Conservation (phyloP, 2,888 invertebrate genomes). For the Polyploca ridens region DNA sequence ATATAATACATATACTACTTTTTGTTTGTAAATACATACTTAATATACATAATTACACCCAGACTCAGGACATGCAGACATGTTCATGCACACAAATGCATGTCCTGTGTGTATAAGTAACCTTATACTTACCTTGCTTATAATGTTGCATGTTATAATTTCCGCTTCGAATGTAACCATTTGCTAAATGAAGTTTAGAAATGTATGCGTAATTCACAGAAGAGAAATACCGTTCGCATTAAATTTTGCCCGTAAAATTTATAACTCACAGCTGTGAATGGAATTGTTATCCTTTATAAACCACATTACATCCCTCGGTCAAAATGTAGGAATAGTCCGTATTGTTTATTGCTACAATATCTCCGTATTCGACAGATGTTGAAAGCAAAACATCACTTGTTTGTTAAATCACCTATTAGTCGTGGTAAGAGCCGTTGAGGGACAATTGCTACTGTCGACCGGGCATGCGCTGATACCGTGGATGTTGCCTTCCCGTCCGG, state of each 20-base stretch:
- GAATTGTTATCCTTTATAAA: conserved; percentile 32
- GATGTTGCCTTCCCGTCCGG: too few species aligned
- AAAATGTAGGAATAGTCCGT: conserved; percentile 16
- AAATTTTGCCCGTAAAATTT: conserved; percentile 13
- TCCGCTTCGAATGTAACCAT: too few species aligned
- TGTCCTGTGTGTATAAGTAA: too few species aligned
- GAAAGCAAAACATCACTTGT: conserved; percentile 17
- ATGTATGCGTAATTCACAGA: neutral
- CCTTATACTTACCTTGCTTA: too few species aligned
- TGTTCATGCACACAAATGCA: too few species aligned
- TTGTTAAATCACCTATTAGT: neutral
- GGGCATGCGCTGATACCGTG: too few species aligned
- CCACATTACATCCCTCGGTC: conserved; percentile 25
- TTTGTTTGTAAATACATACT: too few species aligned
- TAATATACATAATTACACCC: too few species aligned
- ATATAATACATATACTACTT: too few species aligned
- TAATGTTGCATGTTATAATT: too few species aligned
- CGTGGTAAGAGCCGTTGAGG: neutral
- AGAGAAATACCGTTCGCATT: neutral
- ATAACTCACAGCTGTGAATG: conserved; percentile 29
- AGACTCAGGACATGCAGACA: too few species aligned
- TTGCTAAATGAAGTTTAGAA: too few species aligned
- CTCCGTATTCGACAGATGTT: conserved; percentile 15
- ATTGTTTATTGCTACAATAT: conserved; percentile 25
- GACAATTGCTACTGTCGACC: neutral